phyloP scores from a whole-genome alignment of 2,113 vertebrate genomes.

The Eptesicus fuscus region DNA sequence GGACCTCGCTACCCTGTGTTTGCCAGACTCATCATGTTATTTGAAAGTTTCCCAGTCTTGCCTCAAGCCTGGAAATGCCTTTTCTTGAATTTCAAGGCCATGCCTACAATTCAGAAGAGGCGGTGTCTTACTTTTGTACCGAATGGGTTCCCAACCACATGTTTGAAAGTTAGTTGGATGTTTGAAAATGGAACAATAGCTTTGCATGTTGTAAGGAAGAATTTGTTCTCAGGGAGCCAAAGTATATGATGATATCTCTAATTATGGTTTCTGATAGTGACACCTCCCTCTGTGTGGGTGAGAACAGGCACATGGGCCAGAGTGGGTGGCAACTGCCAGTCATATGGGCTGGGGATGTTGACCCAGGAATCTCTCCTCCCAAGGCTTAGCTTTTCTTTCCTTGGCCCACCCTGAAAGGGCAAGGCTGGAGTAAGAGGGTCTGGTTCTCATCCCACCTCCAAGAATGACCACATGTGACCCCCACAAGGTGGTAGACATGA shows the following conservation, averaged over 20 bases:
- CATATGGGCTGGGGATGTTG: conserved; percentile 22
- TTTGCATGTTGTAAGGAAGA: conserved; percentile 48
- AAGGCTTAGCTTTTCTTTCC: not conserved
- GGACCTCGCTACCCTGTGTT: not conserved
- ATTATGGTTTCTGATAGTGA: conserved; percentile 64
- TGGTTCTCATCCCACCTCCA: not conserved
- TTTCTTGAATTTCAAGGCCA: not conserved
- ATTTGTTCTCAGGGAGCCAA: conserved; percentile 50
- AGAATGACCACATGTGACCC: not conserved
- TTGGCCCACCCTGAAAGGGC: not conserved
- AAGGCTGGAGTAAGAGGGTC: not conserved
- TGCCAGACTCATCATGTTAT: not conserved
- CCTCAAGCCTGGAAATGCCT: not conserved
- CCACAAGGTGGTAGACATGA: not conserved
- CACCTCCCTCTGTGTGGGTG: conserved; percentile 60
- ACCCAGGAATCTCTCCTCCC: conserved; percentile 44
- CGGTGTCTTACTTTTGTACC: not conserved
- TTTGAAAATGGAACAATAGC: conserved; percentile 58
- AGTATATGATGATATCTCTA: conserved; percentile 55
- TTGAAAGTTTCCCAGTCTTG: not conserved
- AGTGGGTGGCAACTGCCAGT: conserved; percentile 57
- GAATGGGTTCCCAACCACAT: not conserved
- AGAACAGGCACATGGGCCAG: conserved; percentile 55
- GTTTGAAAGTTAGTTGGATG: conserved; percentile 35
- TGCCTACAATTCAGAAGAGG: conserved; percentile 7